Base-by-base conservation (phyloP, 2,113 vertebrate species). In the Colossoma macropomum region DNA sequence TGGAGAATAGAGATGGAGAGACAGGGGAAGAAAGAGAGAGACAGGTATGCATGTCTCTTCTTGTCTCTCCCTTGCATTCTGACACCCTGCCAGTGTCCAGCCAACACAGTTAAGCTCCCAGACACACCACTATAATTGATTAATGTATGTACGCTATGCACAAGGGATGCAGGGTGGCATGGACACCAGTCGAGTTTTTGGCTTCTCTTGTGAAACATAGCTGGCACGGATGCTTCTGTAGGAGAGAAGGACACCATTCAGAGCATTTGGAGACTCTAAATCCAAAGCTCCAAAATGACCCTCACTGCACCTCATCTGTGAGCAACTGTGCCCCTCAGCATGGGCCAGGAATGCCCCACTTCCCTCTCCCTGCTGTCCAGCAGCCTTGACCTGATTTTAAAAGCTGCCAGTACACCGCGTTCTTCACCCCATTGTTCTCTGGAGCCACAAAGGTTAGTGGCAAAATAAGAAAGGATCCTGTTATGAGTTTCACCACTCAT, bases 341-440 rank as follows among this genome's bases (percentile, higher is more conserved):
- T 25, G 13, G 34, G 30, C 48, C 89, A 86, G 76, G 86, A 91
- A 91, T 87, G 87, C 84, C 84, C 19, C 21, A 17, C 19, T 23
- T 11, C 17, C 34, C 7, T 8, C 30, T 4, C 3, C 12, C 10
- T 50, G 2, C 78, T 92, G 91, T 89, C 88, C 84, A 7, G 21
- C 54, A 89, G 89, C 90, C 89, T 87, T 92, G 91, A 90, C 84
- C 90, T 80, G 79, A 81, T 87, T 87, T 27, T 45, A 79, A 84
- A 86, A 83, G 83, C 88, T 86, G 85, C 38, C 48, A 70, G 63
- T 38, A 79, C 59, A 34, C n/a, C 27, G 23, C 17, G 8, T 41
- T 71, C 32, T 74, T 82, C 81, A 78, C 54, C 73, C 79, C 85
- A 88, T 91, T 92, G 90, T 93, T 83, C 59, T 83, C 54, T 80